These are phyloP conservation scores for Perdita meconis DNA, from an alignment of 2,888 invertebrate genomes.

Conservation along the genomic window DNA sequence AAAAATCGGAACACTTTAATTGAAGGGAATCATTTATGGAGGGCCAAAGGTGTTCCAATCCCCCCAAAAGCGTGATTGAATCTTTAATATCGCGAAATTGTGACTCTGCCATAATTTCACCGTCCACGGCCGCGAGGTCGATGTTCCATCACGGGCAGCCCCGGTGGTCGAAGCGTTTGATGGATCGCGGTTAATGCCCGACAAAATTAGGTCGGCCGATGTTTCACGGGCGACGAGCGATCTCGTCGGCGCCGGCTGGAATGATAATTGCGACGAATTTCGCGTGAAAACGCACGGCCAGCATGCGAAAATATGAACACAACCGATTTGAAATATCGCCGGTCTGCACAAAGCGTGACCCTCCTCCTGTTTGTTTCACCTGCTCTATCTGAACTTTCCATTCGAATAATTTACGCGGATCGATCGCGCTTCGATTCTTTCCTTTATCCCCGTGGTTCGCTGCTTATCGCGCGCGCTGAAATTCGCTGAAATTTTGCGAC, in stretches of 20 bases:
- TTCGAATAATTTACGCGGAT: constrained; percentile 51
- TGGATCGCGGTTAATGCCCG: constrained; percentile 40
- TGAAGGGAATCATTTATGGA: not conserved
- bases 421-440: constrained; percentile 45
- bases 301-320: not conserved
- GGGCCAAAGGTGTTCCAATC: not conserved
- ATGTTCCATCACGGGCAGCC: constrained; percentile 11
- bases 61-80: constrained; percentile 4
- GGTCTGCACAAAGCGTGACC: constrained; percentile 22
- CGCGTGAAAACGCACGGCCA: not conserved
- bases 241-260: constrained; percentile 33
- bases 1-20: not conserved
- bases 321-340: not conserved
- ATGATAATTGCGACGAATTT: constrained; percentile 21
- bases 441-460: constrained; percentile 7
- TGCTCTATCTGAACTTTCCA: constrained; percentile 63
- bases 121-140: constrained; percentile 8
- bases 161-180: constrained; percentile 35
- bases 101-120: constrained; percentile 36
- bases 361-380: constrained; percentile 23
- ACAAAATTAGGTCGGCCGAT: constrained; percentile 47
- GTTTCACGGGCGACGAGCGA: constrained; percentile 28
- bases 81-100: constrained; percentile 38
- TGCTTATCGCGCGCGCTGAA: too few species aligned
- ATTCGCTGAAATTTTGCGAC: too few species aligned